phyloP scores from a whole-genome alignment of 2,113 vertebrate species.

The Halcyon malimbica region DNA sequence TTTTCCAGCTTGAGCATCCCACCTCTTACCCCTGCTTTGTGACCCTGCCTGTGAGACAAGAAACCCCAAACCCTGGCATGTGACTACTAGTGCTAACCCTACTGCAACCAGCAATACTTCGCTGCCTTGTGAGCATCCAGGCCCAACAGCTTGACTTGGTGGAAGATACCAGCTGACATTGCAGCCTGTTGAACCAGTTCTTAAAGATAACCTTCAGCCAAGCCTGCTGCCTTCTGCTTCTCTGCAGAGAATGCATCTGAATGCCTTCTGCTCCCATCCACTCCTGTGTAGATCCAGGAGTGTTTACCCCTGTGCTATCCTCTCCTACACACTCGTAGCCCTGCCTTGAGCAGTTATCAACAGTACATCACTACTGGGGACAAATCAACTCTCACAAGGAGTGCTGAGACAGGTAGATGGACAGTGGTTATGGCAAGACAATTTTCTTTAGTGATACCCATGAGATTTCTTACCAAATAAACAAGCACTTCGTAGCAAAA shows the following conservation, averaged over 20 bases:
- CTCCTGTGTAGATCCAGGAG: neutral
- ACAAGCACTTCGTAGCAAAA: neutral
- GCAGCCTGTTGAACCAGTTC: neutral
- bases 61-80: neutral
- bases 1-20: neutral
- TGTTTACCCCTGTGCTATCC: neutral
- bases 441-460: neutral
- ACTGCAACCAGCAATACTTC: neutral
- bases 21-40: rapidly evolving
- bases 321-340: neutral
- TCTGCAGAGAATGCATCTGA: neutral
- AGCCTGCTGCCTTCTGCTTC: neutral
- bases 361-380: neutral
- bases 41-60: neutral
- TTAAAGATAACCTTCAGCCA: neutral
- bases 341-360: neutral
- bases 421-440: neutral
- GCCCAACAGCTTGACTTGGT: neutral
- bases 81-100: neutral
- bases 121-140: neutral
- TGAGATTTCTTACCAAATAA: neutral
- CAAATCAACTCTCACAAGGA: neutral
- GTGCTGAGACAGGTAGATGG: neutral
- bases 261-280: neutral
- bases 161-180: neutral